Evolutionary conservation across 2,888 invertebrate species (phyloP), one percentile per base, ranked within the genome.

Genomic region (Furcula furcula): DNA sequence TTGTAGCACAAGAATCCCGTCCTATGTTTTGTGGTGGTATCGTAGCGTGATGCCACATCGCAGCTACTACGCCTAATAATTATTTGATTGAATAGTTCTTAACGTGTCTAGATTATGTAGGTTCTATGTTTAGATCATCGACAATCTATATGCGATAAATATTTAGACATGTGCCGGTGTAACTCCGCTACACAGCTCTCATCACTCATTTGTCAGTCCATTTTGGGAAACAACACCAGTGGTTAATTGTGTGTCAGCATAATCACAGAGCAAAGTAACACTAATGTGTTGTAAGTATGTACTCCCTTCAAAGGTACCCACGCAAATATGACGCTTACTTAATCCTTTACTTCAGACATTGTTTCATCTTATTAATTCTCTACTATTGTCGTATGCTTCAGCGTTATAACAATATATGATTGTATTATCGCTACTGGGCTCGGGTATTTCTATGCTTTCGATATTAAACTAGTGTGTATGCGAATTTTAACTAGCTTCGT

Each of bases 391-490:
- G 86, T 88, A 76, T 83, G 87, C 87, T 88, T 88, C 75, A 77
- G 87, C 88, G 83, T 83, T 82, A 76, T 80, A 84, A 84, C 75
- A 79, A 79, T 84, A 76, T 84, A 72, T 72, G 67, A 69, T 55
- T 65, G 65, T 70, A 76, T 76, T 73, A 65, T 76, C 81, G 87
- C 87, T 87, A 85, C 69, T 82, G 86, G 87, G 86, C 87, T 86
- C 86, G 86, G 87, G 87, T 85, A 83, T 81, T 76, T 82, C 86
- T 87, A 84, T 86, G 88, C 88, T 88, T 88, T 86, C 82, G 76
- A 85, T 88, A 87, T 87, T 84, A 80, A 82, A 78, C 80, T 86
- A 85, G 86, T 86, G 83, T 85, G 85, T 86, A 86, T 87, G 87
- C 86, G 80, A 84, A 68, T 77, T 76, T 76, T 83, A 77, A 82